Evolutionary conservation across 2,113 vertebrate species (phyloP).

Genomic region (Alexandromys fortis): DNA sequence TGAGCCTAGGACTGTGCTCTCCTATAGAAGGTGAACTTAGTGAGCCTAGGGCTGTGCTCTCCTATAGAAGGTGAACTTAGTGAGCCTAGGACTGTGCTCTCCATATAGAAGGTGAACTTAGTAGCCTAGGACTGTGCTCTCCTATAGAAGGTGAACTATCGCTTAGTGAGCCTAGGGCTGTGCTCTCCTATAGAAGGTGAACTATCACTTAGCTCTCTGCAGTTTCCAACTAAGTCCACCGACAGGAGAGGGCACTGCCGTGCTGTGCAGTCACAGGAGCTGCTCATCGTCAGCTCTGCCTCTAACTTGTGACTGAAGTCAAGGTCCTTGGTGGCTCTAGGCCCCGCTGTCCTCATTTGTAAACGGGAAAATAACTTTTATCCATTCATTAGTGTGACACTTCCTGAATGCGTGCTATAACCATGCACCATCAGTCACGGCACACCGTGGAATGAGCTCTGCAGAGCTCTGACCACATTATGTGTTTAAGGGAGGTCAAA

Average conservation of each 20-base stretch:
- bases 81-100: too few species aligned
- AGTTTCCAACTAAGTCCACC: neutral
- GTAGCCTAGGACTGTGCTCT: too few species aligned
- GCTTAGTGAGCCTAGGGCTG: too few species aligned
- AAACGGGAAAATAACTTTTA: neutral
- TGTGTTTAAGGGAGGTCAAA: neutral
- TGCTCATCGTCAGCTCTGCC: neutral
- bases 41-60: too few species aligned
- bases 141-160: too few species aligned
- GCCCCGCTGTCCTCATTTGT: neutral
- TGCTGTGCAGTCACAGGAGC: neutral
- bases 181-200: too few species aligned
- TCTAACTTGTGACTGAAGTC: neutral
- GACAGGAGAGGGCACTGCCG: neutral
- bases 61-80: too few species aligned
- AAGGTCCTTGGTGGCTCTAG: neutral
- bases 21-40: too few species aligned
- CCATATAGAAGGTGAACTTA: too few species aligned
- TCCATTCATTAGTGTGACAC: neutral
- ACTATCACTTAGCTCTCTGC: neutral
- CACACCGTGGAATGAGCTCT: neutral
- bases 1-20: too few species aligned
- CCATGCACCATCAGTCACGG: neutral
- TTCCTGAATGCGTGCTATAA: neutral
- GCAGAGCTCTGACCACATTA: neutral